These are phyloP conservation scores for Euspilapteryx auroguttella DNA, from an alignment of 2,888 invertebrate species.

Conservation along the genomic window DNA sequence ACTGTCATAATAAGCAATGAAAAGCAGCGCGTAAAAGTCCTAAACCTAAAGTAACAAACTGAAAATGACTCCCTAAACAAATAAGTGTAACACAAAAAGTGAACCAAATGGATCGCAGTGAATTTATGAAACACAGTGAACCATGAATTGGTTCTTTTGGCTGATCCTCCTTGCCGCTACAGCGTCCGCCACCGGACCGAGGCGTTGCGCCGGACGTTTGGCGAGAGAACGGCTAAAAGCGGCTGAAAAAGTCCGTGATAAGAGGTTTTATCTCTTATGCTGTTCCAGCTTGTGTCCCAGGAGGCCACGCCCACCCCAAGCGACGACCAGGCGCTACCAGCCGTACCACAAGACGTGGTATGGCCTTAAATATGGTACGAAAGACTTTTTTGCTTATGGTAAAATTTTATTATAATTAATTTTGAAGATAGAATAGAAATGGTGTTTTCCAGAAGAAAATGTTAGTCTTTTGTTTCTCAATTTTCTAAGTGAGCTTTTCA, in stretches of 20 bases:
- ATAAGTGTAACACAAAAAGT: too few relatives aligned
- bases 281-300: slow-evolving; percentile 30
- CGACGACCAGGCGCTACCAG: slow-evolving; percentile 29
- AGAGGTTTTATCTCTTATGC: slow-evolving; percentile 38
- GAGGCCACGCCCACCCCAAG: slow-evolving; percentile 13
- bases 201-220: slow-evolving; percentile 37
- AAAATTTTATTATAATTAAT: neutral
- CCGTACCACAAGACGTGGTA: slow-evolving; percentile 14
- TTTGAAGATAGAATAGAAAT: neutral
- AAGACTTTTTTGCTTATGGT: neutral
- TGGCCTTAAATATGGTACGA: slow-evolving; percentile 6
- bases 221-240: slow-evolving; percentile 46
- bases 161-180: too few relatives aligned
- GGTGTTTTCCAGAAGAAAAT: neutral
- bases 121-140: too few relatives aligned
- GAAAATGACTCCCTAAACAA: too few relatives aligned
- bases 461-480: too few relatives aligned
- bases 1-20: too few relatives aligned
- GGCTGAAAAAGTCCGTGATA: slow-evolving; percentile 46
- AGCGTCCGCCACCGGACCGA: slow-evolving; percentile 15
- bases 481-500: neutral
- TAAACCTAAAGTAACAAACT: too few relatives aligned
- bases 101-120: too few relatives aligned
- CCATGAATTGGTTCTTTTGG: too few relatives aligned
- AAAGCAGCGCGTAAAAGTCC: too few relatives aligned